Evolutionary conservation across 1,140 invertebrate species (phyloP).

Genomic region (Psix sp.): DNA sequence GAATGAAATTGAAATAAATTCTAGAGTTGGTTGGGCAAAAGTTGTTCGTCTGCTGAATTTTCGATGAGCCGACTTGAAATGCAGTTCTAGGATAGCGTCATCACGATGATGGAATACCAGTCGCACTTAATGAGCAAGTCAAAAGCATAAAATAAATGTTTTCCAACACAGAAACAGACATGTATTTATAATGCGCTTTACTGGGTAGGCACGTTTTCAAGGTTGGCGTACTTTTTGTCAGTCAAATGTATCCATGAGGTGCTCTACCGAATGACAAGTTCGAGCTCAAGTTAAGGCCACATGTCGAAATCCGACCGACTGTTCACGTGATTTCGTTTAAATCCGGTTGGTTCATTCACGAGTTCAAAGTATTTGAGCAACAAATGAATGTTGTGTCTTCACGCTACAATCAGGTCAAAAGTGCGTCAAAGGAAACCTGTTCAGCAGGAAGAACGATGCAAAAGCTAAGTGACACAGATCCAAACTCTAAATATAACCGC

Average conservation of each 20-base stretch:
- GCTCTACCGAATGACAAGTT: slow-evolving; percentile 23
- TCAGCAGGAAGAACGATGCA: not conserved
- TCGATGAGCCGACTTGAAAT: slow-evolving; percentile 32
- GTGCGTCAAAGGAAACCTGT: too few species aligned
- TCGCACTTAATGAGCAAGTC: slow-evolving; percentile 34
- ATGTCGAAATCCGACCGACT: too few species aligned
- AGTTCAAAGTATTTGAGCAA: slow-evolving; percentile 6
- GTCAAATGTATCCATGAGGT: slow-evolving; percentile 23
- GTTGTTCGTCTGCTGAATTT: slow-evolving; percentile 9
- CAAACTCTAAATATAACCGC: slow-evolving; percentile 28
- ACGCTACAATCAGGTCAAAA: too few species aligned
- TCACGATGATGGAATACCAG: slow-evolving; percentile 41
- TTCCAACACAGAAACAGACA: not conserved
- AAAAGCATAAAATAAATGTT: slow-evolving; percentile 20
- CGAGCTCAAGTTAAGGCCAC: too few species aligned
- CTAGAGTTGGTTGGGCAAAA: not conserved
- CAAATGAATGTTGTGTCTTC: not conserved
- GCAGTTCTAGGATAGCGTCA: slow-evolving; percentile 39
- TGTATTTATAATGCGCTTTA: slow-evolving; percentile 4
- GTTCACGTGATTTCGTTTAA: not conserved
- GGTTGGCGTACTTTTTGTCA: slow-evolving; percentile 24
- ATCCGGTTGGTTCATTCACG: slow-evolving; percentile 14
- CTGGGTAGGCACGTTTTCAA: slow-evolving; percentile 11
- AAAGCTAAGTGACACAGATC: slow-evolving; percentile 31
- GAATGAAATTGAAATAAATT: too few species aligned